These are phyloP conservation scores for Aleiodes alternator DNA, from an alignment of 2,888 invertebrate genomes.

Conservation along the genomic window DNA sequence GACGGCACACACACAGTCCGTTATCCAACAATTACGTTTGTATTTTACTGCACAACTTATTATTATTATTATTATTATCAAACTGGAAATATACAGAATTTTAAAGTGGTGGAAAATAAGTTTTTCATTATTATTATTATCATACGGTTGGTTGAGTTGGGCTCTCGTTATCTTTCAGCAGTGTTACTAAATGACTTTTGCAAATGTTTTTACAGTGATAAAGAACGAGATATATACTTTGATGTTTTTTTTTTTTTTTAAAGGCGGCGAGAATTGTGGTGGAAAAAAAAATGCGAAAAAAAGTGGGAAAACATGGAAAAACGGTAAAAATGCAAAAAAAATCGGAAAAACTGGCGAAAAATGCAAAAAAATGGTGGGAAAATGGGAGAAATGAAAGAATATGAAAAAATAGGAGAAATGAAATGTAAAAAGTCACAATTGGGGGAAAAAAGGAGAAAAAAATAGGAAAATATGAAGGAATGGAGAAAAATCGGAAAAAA, in stretches of 20 bases:
- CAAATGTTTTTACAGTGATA: constrained; percentile 14
- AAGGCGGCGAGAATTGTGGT: no score
- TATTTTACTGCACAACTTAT: constrained; percentile 8
- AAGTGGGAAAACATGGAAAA: no score
- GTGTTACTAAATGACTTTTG: constrained; percentile 13
- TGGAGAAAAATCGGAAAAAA: no score
- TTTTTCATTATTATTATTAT: constrained; percentile 24
- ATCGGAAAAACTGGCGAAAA: no score
- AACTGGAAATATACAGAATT: neutral
- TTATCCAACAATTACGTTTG: constrained; percentile 10
- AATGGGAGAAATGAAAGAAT: no score
- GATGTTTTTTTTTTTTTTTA: neutral
- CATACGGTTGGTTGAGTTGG: neutral
- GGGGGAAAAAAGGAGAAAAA: no score
- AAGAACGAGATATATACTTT: constrained; percentile 3
- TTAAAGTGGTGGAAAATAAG: constrained; percentile 17
- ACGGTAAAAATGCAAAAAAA: no score
- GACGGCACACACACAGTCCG: neutral
- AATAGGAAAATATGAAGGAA: no score
- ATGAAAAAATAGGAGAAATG: no score
- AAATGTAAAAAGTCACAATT: no score
- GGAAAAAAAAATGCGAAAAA: no score
- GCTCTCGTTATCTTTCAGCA: constrained; percentile 6
- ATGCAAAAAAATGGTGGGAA: no score
- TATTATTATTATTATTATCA: neutral